Evolutionary conservation across 1,140 invertebrate species (phyloP).

Genomic region (Mya arenaria): DNA sequence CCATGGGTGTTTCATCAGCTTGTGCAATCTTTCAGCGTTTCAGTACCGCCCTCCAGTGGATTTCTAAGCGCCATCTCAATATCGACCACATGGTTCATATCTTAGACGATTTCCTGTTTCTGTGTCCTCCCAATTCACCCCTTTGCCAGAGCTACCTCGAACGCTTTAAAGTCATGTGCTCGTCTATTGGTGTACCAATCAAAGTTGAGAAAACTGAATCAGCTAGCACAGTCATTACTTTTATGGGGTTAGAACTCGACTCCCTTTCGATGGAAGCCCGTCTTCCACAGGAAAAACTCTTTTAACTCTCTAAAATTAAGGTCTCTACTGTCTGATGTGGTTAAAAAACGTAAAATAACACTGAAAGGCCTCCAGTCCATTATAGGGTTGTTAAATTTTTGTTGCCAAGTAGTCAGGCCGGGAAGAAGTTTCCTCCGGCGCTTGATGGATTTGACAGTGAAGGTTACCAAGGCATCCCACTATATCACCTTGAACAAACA

Average conservation of each 20-base stretch:
- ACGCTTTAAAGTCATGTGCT: background rate
- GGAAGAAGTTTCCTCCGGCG: slow-evolving; percentile 34
- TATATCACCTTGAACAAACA: slow-evolving; percentile 23
- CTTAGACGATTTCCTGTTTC: slow-evolving; percentile 43
- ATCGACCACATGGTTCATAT: slow-evolving; percentile 3
- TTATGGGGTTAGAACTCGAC: background rate
- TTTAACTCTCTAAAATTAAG: too few species aligned
- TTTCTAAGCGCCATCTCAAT: background rate
- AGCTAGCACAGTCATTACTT: background rate
- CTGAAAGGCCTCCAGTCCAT: slow-evolving; percentile 48
- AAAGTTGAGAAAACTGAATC: background rate
- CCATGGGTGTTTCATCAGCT: background rate
- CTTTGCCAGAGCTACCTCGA: background rate
- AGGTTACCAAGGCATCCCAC: slow-evolving; percentile 28
- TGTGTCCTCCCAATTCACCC: background rate
- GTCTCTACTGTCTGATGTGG: too few species aligned
- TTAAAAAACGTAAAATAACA: background rate
- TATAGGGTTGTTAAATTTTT: slow-evolving; percentile 48
- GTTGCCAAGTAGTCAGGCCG: slow-evolving; percentile 32
- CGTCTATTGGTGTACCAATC: background rate
- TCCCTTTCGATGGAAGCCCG: background rate
- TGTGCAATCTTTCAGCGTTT: slow-evolving; percentile 17
- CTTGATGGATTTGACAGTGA: slow-evolving; percentile 41
- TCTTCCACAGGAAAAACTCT: too few species aligned
- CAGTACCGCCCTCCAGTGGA: background rate